Base-by-base conservation (phyloP, 2,113 vertebrate genomes). In the Progne subis region DNA sequence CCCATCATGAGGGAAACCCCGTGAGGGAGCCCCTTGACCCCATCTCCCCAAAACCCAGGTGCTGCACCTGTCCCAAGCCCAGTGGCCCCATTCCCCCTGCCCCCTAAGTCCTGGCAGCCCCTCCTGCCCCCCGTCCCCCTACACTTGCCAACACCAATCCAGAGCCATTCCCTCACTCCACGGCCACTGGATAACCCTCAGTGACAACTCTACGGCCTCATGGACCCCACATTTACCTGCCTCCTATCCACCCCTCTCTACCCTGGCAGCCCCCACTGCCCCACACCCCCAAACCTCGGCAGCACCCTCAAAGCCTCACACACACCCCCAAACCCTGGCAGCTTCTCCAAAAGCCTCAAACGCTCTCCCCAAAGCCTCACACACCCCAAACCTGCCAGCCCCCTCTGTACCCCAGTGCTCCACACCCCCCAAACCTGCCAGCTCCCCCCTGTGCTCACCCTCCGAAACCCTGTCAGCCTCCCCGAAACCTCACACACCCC, bases 1-100 rank as follows among this genome's bases (percentile, higher is more conserved):
- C 0, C 37, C 37, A 9, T 14, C 5, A 0, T 7, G 1, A 11
- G 20, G 29, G 61, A 43, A 32, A 26, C 14, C 19, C 44, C 1
- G 0, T 1, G 14, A 49, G 13, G 25, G 32, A 80, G 2, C 5
- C 29, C 37, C 12, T 24, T 49, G 13, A 4, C 47, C 5, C 12
- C 37, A 6, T 18, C 34, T n/a, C 25, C 81, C 68, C 59, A 18
- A 12, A 49, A 52, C 4, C 47, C 56, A 13, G 25, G 12, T 2
- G 43, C 64, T 12, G 14, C 32, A 67, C 12, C 50, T 8, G 34
- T 7, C 18, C 25, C 44, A 9, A 1, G 3, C 25, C 5, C 0
- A 78, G 64, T 49, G 52, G 25, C 44, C 72, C 29, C 59, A 16
- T 5, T 46, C 24, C n/a, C 34, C 24, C 44, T 18, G 56, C 3